A percentile compares a stretch with the other conserved stretches of the same genome.
phyloP scores from a whole-genome alignment of 2,113 vertebrate genomes.

The Strix uralensis region DNA sequence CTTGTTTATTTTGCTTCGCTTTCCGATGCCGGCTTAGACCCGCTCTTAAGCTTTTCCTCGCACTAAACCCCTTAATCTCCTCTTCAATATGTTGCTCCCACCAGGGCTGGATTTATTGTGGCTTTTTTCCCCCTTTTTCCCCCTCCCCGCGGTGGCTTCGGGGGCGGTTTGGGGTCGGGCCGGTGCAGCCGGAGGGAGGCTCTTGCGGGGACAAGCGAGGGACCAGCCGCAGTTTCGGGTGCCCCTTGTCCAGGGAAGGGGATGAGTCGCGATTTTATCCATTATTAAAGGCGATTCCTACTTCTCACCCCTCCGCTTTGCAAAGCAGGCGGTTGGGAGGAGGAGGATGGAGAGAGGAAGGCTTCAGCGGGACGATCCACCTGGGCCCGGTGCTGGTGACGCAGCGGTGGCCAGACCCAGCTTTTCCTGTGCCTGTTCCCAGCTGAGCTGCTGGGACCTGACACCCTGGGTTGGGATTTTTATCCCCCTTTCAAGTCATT shows the following conservation, averaged over 20 bases:
- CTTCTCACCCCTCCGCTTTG: neutral
- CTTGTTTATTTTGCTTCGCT: constrained; percentile 48
- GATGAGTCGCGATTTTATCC: neutral
- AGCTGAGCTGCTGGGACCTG: neutral
- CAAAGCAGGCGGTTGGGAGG: neutral
- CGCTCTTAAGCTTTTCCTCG: constrained; percentile 45
- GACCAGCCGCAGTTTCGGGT: neutral
- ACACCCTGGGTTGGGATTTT: neutral
- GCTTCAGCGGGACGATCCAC: neutral
- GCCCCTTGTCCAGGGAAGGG: neutral
- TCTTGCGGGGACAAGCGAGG: neutral
- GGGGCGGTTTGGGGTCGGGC: neutral
- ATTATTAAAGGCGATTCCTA: neutral
- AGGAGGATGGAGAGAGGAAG: constrained; percentile 1
- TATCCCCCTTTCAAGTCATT: neutral
- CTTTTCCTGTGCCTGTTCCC: neutral
- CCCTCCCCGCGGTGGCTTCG: neutral
- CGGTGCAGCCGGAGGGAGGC: neutral
- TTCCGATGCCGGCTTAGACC: constrained; percentile 38
- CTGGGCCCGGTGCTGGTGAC: neutral
- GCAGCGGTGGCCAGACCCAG: neutral
- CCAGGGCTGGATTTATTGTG: constrained; percentile 9
- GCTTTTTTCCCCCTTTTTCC: neutral
- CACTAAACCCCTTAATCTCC: constrained; percentile 59
- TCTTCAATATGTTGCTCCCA: constrained; percentile 49